Percentiles rank a stretch among this genome's conserved stretches.
Conservation (phyloP, 2,797 vertebrate genomes). For the Nyctibius grandis region DNA sequence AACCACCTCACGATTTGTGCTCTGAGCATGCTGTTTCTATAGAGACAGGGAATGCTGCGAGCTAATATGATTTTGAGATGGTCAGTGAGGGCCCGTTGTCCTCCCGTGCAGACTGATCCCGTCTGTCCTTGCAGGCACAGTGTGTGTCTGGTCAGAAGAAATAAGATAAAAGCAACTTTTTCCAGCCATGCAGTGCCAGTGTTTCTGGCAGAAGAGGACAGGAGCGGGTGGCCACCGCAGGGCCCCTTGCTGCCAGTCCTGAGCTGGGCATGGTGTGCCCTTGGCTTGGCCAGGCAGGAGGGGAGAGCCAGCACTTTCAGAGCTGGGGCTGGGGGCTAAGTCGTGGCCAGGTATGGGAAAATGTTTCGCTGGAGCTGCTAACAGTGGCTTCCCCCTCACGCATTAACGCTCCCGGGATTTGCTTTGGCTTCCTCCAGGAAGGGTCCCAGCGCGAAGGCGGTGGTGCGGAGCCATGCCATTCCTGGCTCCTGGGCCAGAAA, state of each 20-base stretch:
- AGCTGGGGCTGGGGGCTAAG: not conserved
- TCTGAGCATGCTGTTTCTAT: not conserved
- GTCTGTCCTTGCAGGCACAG: accelerated
- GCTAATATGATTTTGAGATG: not conserved
- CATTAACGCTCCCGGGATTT: not conserved
- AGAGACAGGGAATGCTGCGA: not conserved
- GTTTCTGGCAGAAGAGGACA: not conserved
- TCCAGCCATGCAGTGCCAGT: not conserved
- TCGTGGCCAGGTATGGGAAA: not conserved
- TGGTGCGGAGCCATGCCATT: not conserved
- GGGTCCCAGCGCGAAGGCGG: not conserved
- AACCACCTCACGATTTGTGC: not conserved
- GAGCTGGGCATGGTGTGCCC: too few relatives aligned
- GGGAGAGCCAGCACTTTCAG: not conserved
- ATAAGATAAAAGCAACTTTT: not conserved
- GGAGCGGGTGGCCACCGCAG: accelerated
- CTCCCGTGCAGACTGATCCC: not conserved
- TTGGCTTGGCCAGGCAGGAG: not conserved
- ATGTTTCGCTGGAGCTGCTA: not conserved
- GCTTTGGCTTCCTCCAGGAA: not conserved
- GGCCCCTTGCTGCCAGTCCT: not conserved
- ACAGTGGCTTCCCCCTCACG: not conserved
- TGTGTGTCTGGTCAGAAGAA: not conserved
- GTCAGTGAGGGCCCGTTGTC: not conserved
- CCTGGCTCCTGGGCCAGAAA: not conserved